Evolutionary conservation across 1,140 invertebrate species (phyloP), one percentile per base, ranked within the genome.

Genomic region (Pseudoatta argentina): DNA sequence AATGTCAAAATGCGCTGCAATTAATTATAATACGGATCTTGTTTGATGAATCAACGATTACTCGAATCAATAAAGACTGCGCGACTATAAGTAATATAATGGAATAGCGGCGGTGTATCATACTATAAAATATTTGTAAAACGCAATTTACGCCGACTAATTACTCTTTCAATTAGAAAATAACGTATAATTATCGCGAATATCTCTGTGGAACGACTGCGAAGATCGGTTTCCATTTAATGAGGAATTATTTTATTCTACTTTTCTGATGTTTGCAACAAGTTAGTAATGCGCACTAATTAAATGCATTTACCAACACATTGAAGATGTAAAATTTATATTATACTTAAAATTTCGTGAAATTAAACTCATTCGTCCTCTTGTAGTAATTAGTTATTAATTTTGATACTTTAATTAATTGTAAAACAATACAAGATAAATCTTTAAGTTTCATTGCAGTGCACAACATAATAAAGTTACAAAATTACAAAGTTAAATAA

Each of bases 21-120:
- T 83, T 83, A 83, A 83, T 83, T 83, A 63, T 18, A 81, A 30
- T 24, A 3, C 14, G 55, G 12, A n/a, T 6, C 2, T 61, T 73
- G 44, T 83, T 75, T 83, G 39, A 73, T 61, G 44, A 83, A 51
- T 71, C 55, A 51, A 61, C 55, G 57, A 75, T 83, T 75, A 75
- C 8, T 75, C 55, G 69, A 63, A 61, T 51, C n/a, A 75, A 57
- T 81, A 55, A 71, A 44, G 39, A 73, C 39, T 48, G 7, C 44
- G 8, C 53, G 16, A 44, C 34, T 61, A 57, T 21, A 27, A 39
- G 63, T 63, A 63, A 48, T 73, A 83, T 61, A 59, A 69, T 57
- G 39, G 39, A 44, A 82, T 30, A 59, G 7, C 24, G n/a, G 48
- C 30, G 16, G 14, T 18, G 16, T 16, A 61, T 61, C 24, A 61